Conservation (phyloP, 35 echinoderm and acorn worm genomes). For the Hemicentrotus pulcherrimus region DNA sequence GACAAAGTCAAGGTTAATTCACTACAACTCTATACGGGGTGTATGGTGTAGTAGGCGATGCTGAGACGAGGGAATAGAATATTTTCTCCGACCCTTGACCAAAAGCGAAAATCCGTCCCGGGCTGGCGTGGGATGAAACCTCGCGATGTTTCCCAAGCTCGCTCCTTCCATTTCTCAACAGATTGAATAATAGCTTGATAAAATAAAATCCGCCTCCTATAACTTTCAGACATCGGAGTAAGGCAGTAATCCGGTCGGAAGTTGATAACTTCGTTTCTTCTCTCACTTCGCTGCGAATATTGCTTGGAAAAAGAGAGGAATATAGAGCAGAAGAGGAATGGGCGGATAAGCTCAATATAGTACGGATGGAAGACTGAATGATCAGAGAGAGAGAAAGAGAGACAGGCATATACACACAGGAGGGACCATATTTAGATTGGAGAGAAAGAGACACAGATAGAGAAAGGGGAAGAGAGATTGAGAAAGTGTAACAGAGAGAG, state of each 20-base stretch:
- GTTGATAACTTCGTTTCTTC: neutral
- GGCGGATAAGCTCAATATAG: neutral
- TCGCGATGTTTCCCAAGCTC: slow-evolving; percentile 24
- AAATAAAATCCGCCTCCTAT: slow-evolving; percentile 15
- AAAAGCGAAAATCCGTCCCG: neutral
- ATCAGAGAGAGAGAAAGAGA: neutral
- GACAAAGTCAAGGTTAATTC: slow-evolving; percentile 3
- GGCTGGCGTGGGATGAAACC: neutral
- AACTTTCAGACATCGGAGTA: slow-evolving; percentile 44
- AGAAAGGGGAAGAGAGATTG: too few species aligned
- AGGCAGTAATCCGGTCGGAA: slow-evolving; percentile 41
- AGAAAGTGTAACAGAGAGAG: too few species aligned
- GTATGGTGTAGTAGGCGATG: neutral
- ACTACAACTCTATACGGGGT: neutral
- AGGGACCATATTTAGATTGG: too few species aligned
- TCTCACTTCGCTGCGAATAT: neutral
- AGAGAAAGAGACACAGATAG: too few species aligned
- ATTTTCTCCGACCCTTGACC: slow-evolving; percentile 32
- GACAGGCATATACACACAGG: too few species aligned
- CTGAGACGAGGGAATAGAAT: neutral
- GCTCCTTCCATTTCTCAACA: neutral
- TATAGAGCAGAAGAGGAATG: neutral
- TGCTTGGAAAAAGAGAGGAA: neutral
- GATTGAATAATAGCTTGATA: slow-evolving; percentile 37
- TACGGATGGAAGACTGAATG: neutral